A percentile compares a stretch with the other conserved stretches of the same genome.
Conservation (phyloP, 2,113 vertebrate genomes). For the Glaucidium brasilianum region DNA sequence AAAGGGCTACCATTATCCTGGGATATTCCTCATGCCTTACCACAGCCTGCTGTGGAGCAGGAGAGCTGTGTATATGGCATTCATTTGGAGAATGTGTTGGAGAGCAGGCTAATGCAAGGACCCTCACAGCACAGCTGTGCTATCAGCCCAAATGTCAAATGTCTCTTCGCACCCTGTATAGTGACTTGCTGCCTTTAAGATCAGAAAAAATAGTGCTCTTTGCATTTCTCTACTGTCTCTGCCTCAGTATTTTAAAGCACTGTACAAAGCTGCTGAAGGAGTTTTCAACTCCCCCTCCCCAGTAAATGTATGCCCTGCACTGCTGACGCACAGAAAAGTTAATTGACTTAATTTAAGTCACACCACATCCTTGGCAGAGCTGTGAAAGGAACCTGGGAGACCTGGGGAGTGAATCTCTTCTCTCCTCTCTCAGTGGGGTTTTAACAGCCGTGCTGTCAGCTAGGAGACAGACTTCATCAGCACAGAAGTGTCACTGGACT, state of each 20-base stretch:
- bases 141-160: neutral
- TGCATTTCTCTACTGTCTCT: neutral
- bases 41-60: neutral
- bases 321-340: neutral
- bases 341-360: neutral
- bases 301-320: neutral
- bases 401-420: neutral
- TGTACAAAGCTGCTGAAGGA: neutral
- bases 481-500: neutral
- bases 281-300: neutral
- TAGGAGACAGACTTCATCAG: neutral
- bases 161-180: neutral
- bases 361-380: slow-evolving; percentile 35
- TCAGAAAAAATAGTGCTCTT: neutral
- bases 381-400: slow-evolving; percentile 49
- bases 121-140: neutral
- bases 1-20: neutral
- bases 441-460: neutral
- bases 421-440: neutral
- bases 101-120: neutral
- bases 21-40: neutral
- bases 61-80: neutral
- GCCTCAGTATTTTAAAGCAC: neutral
- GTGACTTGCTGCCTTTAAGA: neutral
- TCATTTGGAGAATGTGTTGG: neutral